Evolutionary conservation across 2,113 vertebrate genomes (phyloP).

Genomic region (Gymnarchus niloticus): DNA sequence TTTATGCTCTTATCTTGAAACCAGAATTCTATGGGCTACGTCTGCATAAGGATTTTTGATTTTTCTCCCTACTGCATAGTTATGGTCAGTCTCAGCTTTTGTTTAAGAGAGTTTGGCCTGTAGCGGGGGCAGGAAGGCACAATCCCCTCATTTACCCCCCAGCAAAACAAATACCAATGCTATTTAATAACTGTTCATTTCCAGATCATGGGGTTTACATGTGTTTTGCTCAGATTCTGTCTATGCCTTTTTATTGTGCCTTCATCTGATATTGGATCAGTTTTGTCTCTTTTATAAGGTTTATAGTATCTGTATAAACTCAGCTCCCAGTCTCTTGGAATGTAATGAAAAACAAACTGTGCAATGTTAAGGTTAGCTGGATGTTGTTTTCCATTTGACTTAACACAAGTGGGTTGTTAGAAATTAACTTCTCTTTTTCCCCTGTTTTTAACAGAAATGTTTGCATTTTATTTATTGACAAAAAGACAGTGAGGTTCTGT

Average conservation of each 20-base stretch:
- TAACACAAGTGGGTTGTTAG: not conserved
- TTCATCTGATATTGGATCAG: not conserved
- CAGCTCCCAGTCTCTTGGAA: too few species aligned
- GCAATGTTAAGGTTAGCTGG: not conserved
- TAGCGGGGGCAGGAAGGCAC: too few species aligned
- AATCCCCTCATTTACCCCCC: not conserved
- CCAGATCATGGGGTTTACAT: not conserved
- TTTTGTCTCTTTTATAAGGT: not conserved
- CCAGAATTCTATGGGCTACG: not conserved
- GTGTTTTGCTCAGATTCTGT: not conserved
- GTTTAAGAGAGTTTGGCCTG: not conserved
- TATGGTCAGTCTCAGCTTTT: too few species aligned
- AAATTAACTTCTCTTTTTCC: not conserved
- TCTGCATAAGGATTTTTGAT: not conserved
- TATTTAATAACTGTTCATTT: not conserved
- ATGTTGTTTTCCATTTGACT: not conserved
- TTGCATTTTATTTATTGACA: constrained; percentile 2
- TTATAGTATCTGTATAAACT: not conserved
- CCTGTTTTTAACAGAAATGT: not conserved
- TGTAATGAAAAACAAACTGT: not conserved
- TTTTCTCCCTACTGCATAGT: too few species aligned
- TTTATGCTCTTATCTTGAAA: not conserved
- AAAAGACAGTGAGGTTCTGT: not conserved
- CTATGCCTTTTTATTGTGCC: not conserved
- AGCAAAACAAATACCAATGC: not conserved